Percentiles rank a stretch among this genome's conserved stretches.
Evolutionary conservation across 1,140 invertebrate genomes (phyloP).

Genomic region (Aphelinus atriplicis): DNA sequence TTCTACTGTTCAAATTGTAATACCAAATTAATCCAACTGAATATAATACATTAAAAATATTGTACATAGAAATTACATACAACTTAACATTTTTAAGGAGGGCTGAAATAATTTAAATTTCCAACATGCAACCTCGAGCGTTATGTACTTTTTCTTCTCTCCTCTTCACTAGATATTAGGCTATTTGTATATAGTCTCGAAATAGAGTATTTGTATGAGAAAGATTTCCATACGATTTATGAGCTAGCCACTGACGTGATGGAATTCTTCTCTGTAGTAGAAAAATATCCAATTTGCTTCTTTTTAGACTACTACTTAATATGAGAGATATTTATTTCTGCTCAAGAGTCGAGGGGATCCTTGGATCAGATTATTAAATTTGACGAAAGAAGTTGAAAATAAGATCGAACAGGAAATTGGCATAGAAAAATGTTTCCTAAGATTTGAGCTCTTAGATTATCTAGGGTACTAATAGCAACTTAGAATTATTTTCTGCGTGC

Average conservation of each 20-base stretch:
- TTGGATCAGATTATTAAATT: too few species aligned
- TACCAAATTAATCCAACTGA: too few species aligned
- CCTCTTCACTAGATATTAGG: neutral
- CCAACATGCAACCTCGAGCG: too few species aligned
- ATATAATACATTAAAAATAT: too few species aligned
- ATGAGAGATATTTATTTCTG: neutral
- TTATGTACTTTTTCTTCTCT: neutral
- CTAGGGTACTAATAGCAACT: neutral
- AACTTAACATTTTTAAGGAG: too few species aligned
- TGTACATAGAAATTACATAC: too few species aligned
- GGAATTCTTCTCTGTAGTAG: constrained; percentile 30
- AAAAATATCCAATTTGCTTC: constrained; percentile 34
- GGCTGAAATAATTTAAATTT: too few species aligned
- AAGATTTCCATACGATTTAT: constrained; percentile 14
- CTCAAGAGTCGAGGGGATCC: neutral
- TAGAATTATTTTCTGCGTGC: neutral
- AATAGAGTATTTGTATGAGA: constrained; percentile 7
- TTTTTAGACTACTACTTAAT: constrained; percentile 5
- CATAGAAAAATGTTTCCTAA: neutral
- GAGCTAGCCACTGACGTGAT: constrained; percentile 1
- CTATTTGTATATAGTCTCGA: neutral
- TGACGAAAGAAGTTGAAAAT: neutral
- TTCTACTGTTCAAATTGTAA: too few species aligned
- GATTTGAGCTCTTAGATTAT: neutral
- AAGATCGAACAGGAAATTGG: constrained; percentile 20